Conservation (phyloP, 1,140 invertebrate species). For the Hermetia illucens region DNA sequence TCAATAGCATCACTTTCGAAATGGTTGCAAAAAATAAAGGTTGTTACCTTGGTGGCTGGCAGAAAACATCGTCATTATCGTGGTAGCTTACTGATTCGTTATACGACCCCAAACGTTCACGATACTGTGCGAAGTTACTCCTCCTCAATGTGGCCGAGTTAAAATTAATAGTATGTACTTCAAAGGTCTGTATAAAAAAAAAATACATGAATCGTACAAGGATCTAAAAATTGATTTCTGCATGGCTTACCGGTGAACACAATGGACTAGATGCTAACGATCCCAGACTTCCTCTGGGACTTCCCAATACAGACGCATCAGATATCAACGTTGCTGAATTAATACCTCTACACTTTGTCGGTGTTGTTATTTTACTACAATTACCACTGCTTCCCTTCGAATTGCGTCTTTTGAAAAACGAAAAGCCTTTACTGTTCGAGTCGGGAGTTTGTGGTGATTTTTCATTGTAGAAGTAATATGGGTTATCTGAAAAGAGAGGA, state of each 20-base stretch:
- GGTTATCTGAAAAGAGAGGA: constrained; percentile 18
- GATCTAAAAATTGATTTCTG: constrained; percentile 1
- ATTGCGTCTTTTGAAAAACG: constrained; percentile 25
- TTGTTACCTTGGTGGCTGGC: constrained; percentile 4
- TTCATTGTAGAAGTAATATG: constrained; percentile 28
- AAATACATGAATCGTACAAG: constrained; percentile 5
- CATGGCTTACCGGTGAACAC: not conserved
- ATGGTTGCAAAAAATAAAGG: not conserved
- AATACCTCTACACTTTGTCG: constrained; percentile 26
- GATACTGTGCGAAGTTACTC: too few species aligned
- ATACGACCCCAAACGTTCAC: constrained; percentile 24
- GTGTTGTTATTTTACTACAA: constrained; percentile 11
- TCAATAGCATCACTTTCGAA: too few species aligned
- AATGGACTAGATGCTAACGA: constrained; percentile 20
- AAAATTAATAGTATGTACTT: too few species aligned
- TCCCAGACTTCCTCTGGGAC: constrained; percentile 26
- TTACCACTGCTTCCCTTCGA: constrained; percentile 22
- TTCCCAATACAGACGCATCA: constrained; percentile 23
- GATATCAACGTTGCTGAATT: constrained; percentile 27
- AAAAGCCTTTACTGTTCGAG: constrained; percentile 22
- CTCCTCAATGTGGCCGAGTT: too few species aligned
- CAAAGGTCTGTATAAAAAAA: constrained; percentile 19
- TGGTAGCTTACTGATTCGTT: constrained; percentile 18
- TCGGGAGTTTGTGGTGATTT: constrained; percentile 27
- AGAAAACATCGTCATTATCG: constrained; percentile 5